Percentiles rank a stretch among this genome's conserved stretches.
Evolutionary conservation across 2,888 invertebrate genomes (phyloP).

Genomic region (Aphrophora alni): DNA sequence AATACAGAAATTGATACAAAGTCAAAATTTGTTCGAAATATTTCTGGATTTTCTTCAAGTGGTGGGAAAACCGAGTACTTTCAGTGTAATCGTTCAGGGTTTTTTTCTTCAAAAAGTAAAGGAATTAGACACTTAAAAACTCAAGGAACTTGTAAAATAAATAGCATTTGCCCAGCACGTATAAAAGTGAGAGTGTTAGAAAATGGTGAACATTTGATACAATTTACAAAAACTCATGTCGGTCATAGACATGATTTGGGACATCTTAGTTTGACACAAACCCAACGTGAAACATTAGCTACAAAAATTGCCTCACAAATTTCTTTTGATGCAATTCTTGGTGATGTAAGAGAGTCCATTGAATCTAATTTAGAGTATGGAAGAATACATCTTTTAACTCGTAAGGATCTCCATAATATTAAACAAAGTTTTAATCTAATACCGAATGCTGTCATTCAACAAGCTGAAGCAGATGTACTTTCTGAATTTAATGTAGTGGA

Average conservation of each 20-base stretch:
- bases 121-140: background rate
- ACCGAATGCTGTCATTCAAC: background rate
- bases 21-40: background rate
- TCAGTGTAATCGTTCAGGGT: background rate
- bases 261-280: background rate
- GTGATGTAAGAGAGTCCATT: background rate
- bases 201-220: background rate
- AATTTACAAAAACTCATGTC: background rate
- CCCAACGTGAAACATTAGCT: background rate
- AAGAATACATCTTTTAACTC: background rate
- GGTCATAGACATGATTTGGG: background rate
- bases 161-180: background rate
- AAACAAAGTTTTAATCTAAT: background rate
- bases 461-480: too few relatives aligned
- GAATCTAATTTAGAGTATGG: background rate
- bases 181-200: conserved; percentile 29
- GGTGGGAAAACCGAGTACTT: background rate
- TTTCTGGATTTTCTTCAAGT: background rate
- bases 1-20: background rate
- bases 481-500: too few relatives aligned
- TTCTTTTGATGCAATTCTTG: background rate
- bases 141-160: background rate
- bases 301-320: background rate
- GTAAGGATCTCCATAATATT: background rate
- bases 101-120: background rate